phyloP scores from a whole-genome alignment of 1,140 invertebrate species.

The Nymphalis io region DNA sequence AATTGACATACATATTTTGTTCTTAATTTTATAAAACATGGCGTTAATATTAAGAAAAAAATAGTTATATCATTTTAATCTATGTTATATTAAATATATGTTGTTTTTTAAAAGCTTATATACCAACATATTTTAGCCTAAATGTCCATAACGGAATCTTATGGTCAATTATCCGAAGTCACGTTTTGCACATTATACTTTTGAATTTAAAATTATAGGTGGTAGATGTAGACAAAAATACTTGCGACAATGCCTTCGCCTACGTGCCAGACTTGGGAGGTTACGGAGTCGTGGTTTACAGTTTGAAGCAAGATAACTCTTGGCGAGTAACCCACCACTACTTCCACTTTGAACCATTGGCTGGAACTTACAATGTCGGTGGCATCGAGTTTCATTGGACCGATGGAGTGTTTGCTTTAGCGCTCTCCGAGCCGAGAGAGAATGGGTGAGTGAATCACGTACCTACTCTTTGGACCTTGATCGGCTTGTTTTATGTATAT shows the following conservation, averaged over 20 bases:
- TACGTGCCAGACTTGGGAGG: slow-evolving; percentile 88
- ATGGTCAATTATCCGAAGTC: too few relatives aligned
- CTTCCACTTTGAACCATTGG: slow-evolving; percentile 90
- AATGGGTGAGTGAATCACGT: slow-evolving; percentile 73
- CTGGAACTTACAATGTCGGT: slow-evolving; percentile 86
- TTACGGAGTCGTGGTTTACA: slow-evolving; percentile 89
- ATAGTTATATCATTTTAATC: too few relatives aligned
- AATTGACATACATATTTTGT: too few relatives aligned
- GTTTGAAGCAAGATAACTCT: slow-evolving; percentile 85
- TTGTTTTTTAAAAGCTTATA: too few relatives aligned
- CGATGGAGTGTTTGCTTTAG: slow-evolving; percentile 87
- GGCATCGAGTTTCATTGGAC: slow-evolving; percentile 90
- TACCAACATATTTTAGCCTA: too few relatives aligned
- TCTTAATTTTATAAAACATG: too few relatives aligned
- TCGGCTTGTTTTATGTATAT: slow-evolving; percentile 4
- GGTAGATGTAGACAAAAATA: slow-evolving; percentile 84
- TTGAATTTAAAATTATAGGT: slow-evolving; percentile 65
- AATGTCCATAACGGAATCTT: too few relatives aligned
- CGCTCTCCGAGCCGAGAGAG: slow-evolving; percentile 82
- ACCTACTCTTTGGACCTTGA: slow-evolving; percentile 7
- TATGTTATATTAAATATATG: too few relatives aligned
- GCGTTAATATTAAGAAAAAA: too few relatives aligned
- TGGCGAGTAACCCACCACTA: slow-evolving; percentile 90
- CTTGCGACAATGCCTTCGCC: slow-evolving; percentile 87
- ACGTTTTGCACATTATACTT: not conserved